Evolutionary conservation across 2,888 invertebrate genomes (phyloP).

Genomic region (Odontocerum albicorne): DNA sequence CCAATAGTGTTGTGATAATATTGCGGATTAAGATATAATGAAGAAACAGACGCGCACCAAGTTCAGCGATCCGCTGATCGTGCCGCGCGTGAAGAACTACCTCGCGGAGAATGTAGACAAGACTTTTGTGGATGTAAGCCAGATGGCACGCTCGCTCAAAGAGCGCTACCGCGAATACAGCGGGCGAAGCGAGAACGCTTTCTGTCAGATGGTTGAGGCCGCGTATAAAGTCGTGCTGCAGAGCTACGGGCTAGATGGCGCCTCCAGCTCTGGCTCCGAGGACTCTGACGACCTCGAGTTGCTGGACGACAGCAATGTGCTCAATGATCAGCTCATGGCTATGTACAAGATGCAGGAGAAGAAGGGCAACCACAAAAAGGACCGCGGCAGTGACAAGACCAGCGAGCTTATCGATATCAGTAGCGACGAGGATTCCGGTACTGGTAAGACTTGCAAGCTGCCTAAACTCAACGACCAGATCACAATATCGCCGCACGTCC

Average conservation of each 20-base stretch:
- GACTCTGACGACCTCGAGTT: conserved; percentile 69
- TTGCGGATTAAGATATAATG: conserved; percentile 43
- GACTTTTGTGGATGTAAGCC: conserved; percentile 78
- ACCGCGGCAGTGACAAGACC: conserved; percentile 47
- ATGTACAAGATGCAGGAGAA: conserved; percentile 58
- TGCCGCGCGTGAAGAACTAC: conserved; percentile 70
- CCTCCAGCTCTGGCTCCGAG: conserved; percentile 59
- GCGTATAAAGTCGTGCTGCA: conserved; percentile 75
- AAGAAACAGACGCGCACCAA: conserved; percentile 56
- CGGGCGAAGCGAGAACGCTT: conserved; percentile 77
- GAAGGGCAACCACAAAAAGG: conserved; percentile 47
- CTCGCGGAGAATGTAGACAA: conserved; percentile 79
- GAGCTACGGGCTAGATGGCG: conserved; percentile 66
- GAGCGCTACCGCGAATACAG: conserved; percentile 73
- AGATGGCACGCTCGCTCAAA: conserved; percentile 81
- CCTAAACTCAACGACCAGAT: conserved; percentile 57
- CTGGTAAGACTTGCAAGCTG: conserved; percentile 49
- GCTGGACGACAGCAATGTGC: conserved; percentile 77
- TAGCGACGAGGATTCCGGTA: conserved; percentile 50
- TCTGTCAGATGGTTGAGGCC: conserved; percentile 73
- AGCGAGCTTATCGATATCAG: conserved; percentile 53
- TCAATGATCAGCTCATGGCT: conserved; percentile 58
- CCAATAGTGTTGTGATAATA: no score
- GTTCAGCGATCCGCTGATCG: conserved; percentile 58
- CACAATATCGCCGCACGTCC: conserved; percentile 39